Evolutionary conservation across 1,140 invertebrate species (phyloP).

Genomic region (Drosophila nebulosa): DNA sequence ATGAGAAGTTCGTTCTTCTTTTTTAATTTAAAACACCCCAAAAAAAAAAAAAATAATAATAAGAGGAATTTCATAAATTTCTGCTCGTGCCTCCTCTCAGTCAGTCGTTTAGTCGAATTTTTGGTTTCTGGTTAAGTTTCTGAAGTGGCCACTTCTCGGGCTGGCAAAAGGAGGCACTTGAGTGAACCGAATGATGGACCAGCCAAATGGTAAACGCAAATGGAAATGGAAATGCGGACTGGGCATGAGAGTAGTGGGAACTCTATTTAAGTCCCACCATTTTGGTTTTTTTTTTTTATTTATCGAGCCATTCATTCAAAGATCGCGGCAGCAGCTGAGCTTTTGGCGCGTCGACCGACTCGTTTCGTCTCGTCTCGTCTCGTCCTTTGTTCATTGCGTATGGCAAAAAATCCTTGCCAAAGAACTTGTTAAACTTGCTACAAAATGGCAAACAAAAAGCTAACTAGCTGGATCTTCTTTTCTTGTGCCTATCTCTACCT

Average conservation of each 20-base stretch:
- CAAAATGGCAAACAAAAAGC: constrained; percentile 11
- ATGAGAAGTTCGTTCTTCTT: not conserved
- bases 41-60: too few species aligned
- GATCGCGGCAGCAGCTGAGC: constrained; percentile 10
- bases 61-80: constrained; percentile 55
- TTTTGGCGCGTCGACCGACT: constrained; percentile 20
- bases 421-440: constrained; percentile 29
- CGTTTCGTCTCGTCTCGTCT: not conserved
- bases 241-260: not conserved
- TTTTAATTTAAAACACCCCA: constrained; percentile 56
- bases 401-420: constrained; percentile 40
- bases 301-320: not conserved
- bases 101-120: constrained; percentile 26
- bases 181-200: not conserved
- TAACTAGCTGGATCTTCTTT: constrained; percentile 32
- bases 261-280: not conserved
- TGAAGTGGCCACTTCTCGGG: not conserved
- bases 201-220: not conserved
- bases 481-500: constrained; percentile 28
- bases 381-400: constrained; percentile 35
- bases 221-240: not conserved
- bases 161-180: not conserved
- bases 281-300: not conserved
- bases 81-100: constrained; percentile 51
- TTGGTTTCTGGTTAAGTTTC: constrained; percentile 5